Evolutionary conservation across 2,888 invertebrate species (phyloP).

Genomic region (Empis stercorea): DNA sequence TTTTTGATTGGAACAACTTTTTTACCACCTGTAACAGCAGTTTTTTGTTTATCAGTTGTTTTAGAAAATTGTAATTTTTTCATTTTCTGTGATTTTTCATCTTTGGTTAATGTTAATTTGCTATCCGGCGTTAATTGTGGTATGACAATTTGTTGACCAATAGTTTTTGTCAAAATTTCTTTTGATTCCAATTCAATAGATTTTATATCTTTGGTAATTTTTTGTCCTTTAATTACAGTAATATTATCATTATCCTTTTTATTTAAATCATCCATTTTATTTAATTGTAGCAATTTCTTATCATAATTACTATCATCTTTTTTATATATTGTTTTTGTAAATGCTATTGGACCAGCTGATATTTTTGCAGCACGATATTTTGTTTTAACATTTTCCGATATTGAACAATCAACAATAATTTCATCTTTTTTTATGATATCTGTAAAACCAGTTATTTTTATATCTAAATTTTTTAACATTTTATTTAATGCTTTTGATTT

Average conservation of each 20-base stretch:
- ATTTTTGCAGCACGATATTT: conserved; percentile 30
- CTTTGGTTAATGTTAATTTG: background rate
- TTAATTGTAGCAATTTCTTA: background rate
- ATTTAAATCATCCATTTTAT: background rate
- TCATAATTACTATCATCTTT: background rate
- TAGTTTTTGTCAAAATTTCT: background rate
- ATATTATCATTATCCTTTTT: background rate
- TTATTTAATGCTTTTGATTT: conserved; percentile 33
- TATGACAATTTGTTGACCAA: no score
- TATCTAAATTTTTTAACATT: conserved; percentile 34
- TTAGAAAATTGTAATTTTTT: background rate
- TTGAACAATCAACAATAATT: conserved; percentile 30
- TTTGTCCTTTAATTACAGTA: background rate
- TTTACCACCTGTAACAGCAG: background rate
- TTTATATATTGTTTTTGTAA: background rate
- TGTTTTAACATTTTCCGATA: conserved; percentile 37
- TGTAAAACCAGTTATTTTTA: conserved; percentile 33
- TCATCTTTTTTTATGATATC: conserved; percentile 30
- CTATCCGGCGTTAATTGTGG: no score
- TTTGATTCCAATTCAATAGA: background rate
- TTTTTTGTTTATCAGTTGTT: background rate
- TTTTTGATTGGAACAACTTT: background rate
- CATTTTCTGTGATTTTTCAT: background rate
- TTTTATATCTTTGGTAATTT: background rate
- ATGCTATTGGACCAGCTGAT: background rate